Evolutionary conservation across 2,797 vertebrate species (phyloP).

Genomic region (Neomorphus geoffroyi): DNA sequence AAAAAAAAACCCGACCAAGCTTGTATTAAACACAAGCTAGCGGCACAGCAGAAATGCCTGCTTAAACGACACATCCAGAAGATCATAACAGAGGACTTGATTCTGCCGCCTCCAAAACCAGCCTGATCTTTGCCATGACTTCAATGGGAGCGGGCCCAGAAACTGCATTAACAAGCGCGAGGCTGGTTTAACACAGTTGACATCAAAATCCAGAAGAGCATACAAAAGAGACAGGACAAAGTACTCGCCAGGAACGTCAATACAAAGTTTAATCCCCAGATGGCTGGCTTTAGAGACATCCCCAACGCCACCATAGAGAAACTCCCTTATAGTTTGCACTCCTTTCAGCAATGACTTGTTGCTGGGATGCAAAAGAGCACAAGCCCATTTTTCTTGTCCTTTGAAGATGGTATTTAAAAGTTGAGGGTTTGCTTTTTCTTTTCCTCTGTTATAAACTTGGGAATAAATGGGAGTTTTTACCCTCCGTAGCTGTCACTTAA

Average conservation of each 20-base stretch:
- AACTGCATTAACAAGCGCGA: slow-evolving; percentile 52
- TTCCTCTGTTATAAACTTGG: neutral
- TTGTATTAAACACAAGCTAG: neutral
- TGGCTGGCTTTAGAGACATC: slow-evolving; percentile 61
- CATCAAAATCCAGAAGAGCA: slow-evolving; percentile 64
- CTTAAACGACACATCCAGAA: neutral
- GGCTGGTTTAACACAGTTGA: slow-evolving; percentile 61
- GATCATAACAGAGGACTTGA: neutral
- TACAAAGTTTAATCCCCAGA: slow-evolving; percentile 67
- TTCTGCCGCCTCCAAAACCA: slow-evolving; percentile 14
- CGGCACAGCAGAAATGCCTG: neutral
- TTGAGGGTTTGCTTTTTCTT: neutral
- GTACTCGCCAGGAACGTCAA: slow-evolving; percentile 56
- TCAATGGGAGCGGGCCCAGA: slow-evolving; percentile 53
- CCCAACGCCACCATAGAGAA: slow-evolving; percentile 51
- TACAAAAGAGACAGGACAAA: slow-evolving; percentile 68
- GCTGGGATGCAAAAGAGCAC: slow-evolving; percentile 43
- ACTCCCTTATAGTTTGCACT: slow-evolving; percentile 42
- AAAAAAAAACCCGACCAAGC: neutral
- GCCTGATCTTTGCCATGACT: slow-evolving; percentile 60
- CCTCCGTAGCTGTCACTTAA: slow-evolving; percentile 9
- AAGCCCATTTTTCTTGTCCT: slow-evolving; percentile 42
- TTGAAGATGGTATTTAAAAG: slow-evolving; percentile 48
- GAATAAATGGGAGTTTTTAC: neutral
- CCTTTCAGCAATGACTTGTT: slow-evolving; percentile 44